Evolutionary conservation across 2,113 vertebrate species (phyloP).

Genomic region (Helogale parvula): DNA sequence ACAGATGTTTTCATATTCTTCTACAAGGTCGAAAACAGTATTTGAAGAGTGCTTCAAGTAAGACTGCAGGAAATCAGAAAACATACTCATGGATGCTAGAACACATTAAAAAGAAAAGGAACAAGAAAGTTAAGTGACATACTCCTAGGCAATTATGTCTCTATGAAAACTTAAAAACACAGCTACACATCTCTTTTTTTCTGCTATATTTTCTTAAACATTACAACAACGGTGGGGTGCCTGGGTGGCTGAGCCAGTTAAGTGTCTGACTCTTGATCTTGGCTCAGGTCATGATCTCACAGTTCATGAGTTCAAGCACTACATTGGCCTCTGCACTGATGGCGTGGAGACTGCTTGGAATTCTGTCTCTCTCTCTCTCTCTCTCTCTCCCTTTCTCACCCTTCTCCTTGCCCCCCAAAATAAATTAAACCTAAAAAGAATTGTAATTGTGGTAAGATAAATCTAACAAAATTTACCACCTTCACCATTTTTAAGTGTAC

Average conservation of each 20-base stretch:
- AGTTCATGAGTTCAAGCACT: too few species aligned
- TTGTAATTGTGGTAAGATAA: conserved; percentile 9
- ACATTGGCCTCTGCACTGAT: too few species aligned
- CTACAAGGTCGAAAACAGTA: conserved; percentile 94
- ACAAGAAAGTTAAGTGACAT: neutral
- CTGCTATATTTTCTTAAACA: neutral
- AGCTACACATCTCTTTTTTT: neutral
- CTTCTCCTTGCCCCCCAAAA: too few species aligned
- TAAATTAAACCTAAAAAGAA: too few species aligned
- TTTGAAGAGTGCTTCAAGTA: conserved; percentile 93
- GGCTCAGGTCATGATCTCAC: too few species aligned
- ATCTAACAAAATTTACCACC: neutral
- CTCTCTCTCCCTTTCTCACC: too few species aligned
- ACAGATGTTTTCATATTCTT: conserved; percentile 94
- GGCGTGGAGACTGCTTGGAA: too few species aligned
- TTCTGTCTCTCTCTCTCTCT: too few species aligned
- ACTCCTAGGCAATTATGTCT: neutral
- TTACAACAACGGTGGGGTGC: neutral
- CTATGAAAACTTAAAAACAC: conserved; percentile 7
- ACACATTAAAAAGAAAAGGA: conserved; percentile 63
- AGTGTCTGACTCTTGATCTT: too few species aligned
- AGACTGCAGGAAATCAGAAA: conserved; percentile 93
- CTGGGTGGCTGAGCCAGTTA: too few species aligned
- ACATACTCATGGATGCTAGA: conserved; percentile 95
- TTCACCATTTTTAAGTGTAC: neutral